Base-by-base conservation (phyloP, 1,140 invertebrate species). In the Orius insidiosus region DNA sequence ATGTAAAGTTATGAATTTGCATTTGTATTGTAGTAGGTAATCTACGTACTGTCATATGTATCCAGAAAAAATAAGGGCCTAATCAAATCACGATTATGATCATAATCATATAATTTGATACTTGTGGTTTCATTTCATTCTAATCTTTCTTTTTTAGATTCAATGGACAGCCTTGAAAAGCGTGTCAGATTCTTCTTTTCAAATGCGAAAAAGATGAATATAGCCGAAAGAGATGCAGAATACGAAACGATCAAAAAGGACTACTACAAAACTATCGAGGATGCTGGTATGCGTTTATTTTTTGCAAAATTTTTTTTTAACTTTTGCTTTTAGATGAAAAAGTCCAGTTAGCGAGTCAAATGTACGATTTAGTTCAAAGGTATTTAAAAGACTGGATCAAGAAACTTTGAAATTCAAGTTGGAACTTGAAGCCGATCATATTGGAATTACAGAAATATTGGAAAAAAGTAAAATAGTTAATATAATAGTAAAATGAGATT, bases 321-420 rank as follows among this genome's bases (percentile, higher is more conserved):
- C n/a, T 9, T 45, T 39, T 40, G 13, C 49, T 31, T 44, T 53
- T 56, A 64, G 78, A 80, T 81, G 75, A 79, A 59, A 79, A 79
- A 60, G 71, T 79, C 13, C 77, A 88, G 52, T 68, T 96, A 51
- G 87, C 92, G 13, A 94, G 81, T 62, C 85, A 92, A 65, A 88
- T 95, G 70, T 84, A 89, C 62, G 90, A 96, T 55, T 68, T 96
- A 53, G 87, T 97, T 42, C 85, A 94, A 58, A 76, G 88, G 59
- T 96, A 96, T 67, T 69, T 93, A 54, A 68, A 49, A 74, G 87
- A 63, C 66, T 98, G 38, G 93, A 97, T 60, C 86, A 86, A 59
- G 94, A 98, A 61, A 62, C 96, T 30, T 79, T 88, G 54, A 97
- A 98, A 63, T 98, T 98, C 63, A 97, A 97, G 68, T 89, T 94